These are phyloP conservation scores for Mastomys natalensis DNA, from an alignment of 2,113 vertebrate species.

Conservation along the genomic window DNA sequence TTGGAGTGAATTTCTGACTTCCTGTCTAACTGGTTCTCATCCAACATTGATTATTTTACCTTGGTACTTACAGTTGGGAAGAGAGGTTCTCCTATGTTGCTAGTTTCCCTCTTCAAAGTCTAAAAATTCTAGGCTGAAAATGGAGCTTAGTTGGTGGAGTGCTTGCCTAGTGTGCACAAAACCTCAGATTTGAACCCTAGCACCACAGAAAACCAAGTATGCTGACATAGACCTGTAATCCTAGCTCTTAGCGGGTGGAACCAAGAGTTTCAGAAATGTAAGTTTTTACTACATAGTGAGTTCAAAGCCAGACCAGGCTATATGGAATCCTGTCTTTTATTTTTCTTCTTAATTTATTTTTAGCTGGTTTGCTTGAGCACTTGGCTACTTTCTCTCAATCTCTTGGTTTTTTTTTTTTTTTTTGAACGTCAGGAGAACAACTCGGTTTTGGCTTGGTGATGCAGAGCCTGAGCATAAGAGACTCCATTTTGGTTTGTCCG, in stretches of 20 bases:
- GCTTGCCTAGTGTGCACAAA: background rate
- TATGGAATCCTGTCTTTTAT: background rate
- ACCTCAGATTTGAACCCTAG: too few relatives aligned
- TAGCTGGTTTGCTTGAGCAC: background rate
- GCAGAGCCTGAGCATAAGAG: background rate
- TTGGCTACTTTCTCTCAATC: background rate
- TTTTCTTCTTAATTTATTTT: background rate
- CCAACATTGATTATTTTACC: background rate
- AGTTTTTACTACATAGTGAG: background rate
- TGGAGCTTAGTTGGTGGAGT: background rate
- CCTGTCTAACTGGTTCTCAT: background rate
- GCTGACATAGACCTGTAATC: background rate
- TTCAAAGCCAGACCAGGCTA: background rate
- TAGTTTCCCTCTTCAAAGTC: background rate
- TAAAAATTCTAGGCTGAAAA: background rate
- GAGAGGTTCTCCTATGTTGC: background rate
- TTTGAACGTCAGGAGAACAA: background rate
- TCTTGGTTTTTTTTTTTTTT: background rate
- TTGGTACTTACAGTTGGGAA: background rate
- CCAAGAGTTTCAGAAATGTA: background rate
- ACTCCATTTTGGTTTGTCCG: conserved; percentile 22
- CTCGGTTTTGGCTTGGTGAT: background rate
- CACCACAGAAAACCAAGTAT: background rate
- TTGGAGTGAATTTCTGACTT: conserved; percentile 4
- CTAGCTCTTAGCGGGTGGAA: background rate